phyloP scores from a whole-genome alignment of 2,797 vertebrate species.

The Scomberomorus guttatus region DNA sequence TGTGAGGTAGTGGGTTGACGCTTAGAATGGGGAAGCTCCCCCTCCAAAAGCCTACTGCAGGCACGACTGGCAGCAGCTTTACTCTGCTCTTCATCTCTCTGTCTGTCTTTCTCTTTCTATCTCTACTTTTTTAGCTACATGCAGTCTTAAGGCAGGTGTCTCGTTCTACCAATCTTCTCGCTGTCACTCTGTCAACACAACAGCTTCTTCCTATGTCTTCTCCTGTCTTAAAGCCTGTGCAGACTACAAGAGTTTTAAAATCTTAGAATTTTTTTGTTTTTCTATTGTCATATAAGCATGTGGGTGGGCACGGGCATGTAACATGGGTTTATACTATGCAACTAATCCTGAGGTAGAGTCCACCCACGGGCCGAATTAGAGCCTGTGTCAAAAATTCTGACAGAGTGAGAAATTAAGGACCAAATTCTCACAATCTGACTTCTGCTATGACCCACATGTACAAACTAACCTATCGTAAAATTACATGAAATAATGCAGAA shows the following conservation, averaged over 20 bases:
- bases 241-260: not conserved
- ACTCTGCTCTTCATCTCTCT: not conserved
- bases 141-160: not conserved
- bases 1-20: conserved; percentile 7
- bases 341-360: not conserved
- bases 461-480: no score
- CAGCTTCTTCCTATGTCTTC: not conserved
- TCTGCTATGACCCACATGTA: not conserved
- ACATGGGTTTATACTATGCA: no score
- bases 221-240: not conserved
- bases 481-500: not conserved
- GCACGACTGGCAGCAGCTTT: conserved; percentile 3
- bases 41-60: conserved; percentile 14
- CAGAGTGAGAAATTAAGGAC: no score
- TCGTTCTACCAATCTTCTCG: not conserved
- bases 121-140: not conserved
- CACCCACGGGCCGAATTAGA: no score
- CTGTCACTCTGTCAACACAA: not conserved
- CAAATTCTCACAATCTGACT: no score
- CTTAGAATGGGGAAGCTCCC: conserved; percentile 20
- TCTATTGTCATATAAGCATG: not conserved
- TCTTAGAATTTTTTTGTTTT: no score
- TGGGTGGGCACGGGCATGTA: not conserved
- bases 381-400: no score
- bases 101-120: not conserved